A percentile compares a stretch with the other conserved stretches of the same genome.
Evolutionary conservation across 2,888 invertebrate genomes (phyloP).

Genomic region (Agrotis segetum): DNA sequence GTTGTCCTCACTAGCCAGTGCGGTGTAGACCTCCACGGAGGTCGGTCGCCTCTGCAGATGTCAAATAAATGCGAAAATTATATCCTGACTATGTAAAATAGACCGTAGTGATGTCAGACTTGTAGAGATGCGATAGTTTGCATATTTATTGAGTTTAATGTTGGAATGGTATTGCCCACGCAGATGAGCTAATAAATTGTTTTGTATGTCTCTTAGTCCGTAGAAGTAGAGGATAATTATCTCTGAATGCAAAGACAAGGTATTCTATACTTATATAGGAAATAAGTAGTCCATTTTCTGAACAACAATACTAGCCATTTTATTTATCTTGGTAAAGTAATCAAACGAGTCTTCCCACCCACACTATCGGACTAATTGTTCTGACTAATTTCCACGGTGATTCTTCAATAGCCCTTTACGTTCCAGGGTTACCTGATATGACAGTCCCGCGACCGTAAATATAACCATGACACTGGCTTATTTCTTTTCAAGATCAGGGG

Average conservation of each 20-base stretch:
- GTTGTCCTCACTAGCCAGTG: conserved; percentile 64
- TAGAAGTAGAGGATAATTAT: not conserved
- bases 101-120: conserved; percentile 48
- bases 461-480: too few species aligned
- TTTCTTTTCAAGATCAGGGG: too few species aligned
- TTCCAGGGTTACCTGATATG: too few species aligned
- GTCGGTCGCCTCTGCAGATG: conserved; percentile 52
- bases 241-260: not conserved
- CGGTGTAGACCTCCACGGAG: conserved; percentile 51
- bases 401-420: too few species aligned
- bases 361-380: too few species aligned
- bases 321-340: too few species aligned
- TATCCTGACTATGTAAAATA: conserved; percentile 39
- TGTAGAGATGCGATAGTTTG: conserved; percentile 26
- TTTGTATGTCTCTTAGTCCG: not conserved
- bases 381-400: too few species aligned
- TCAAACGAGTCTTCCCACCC: too few species aligned
- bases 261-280: not conserved
- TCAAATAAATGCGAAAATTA: conserved; percentile 56
- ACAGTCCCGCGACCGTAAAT: too few species aligned
- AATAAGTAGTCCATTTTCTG: too few species aligned
- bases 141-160: conserved; percentile 34
- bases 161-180: conserved; percentile 12
- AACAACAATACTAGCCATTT: too few species aligned
- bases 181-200: conserved; percentile 2